A percentile compares a stretch with the other conserved stretches of the same genome.
Conservation (phyloP, 2,797 vertebrate species). For the Cheirogaleus major region DNA sequence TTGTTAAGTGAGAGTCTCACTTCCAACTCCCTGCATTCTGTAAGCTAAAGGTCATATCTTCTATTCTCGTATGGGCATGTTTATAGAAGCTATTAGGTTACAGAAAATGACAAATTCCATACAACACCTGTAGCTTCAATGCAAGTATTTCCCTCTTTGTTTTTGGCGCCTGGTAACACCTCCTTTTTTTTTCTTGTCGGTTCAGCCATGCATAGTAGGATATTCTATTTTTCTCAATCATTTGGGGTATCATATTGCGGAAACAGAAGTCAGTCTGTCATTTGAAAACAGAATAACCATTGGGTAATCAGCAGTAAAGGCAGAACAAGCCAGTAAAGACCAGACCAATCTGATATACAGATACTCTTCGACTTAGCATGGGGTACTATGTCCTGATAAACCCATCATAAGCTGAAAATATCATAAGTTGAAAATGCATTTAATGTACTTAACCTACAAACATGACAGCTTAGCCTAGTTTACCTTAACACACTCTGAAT, state of each 20-base stretch:
- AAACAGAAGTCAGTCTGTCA: not conserved
- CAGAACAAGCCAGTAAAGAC: not conserved
- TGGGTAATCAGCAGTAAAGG: not conserved
- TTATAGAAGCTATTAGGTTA: not conserved
- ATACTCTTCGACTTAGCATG: not conserved
- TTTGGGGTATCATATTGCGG: not conserved
- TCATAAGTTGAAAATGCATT: too few relatives aligned
- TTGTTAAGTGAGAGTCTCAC: not conserved
- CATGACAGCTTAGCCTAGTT: too few relatives aligned
- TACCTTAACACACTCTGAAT: too few relatives aligned
- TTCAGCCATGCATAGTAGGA: not conserved
- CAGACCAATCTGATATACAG: not conserved
- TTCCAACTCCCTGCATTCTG: not conserved
- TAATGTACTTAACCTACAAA: too few relatives aligned
- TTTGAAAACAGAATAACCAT: not conserved
- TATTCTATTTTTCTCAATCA: not conserved
- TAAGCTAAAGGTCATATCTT: not conserved
- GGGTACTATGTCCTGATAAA: not conserved
- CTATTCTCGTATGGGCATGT: not conserved
- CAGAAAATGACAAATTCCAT: not conserved
- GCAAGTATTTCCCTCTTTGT: not conserved
- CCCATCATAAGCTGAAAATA: not conserved
- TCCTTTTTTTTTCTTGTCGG: not conserved
- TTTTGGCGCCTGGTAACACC: not conserved
- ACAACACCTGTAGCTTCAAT: not conserved